Conservation (phyloP, 1,140 invertebrate genomes). For the Brachionus angularis region DNA sequence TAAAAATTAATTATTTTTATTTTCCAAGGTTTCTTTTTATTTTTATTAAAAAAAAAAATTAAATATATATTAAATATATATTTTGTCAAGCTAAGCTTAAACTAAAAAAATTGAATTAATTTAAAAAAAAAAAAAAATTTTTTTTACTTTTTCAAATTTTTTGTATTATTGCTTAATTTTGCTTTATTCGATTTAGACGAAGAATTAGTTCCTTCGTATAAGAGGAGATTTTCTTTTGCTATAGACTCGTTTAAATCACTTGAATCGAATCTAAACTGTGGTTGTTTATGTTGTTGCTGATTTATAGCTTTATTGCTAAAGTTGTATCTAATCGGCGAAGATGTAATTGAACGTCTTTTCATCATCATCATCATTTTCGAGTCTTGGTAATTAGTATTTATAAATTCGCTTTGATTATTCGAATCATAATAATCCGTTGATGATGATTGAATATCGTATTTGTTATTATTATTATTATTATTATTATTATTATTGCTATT, state of each 20-base stretch:
- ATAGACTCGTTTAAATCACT: slow-evolving; percentile 18
- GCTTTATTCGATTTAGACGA: neutral
- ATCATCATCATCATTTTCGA: slow-evolving; percentile 14
- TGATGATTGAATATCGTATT: too few relatives aligned
- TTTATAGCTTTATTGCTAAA: neutral
- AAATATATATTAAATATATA: too few relatives aligned
- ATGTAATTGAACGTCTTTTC: slow-evolving; percentile 27
- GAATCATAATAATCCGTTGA: too few relatives aligned
- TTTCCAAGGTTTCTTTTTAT: too few relatives aligned
- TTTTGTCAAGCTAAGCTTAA: too few relatives aligned
- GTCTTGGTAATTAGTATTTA: neutral
- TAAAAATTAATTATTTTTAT: too few relatives aligned
- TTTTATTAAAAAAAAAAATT: too few relatives aligned
- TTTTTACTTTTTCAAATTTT: slow-evolving; percentile 15
- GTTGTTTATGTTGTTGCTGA: slow-evolving; percentile 8
- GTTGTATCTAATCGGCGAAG: slow-evolving; percentile 14
- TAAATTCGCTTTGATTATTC: slow-evolving; percentile 5
- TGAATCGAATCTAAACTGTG: slow-evolving; percentile 2
- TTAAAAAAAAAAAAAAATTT: neutral
- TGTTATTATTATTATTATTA: too few relatives aligned
- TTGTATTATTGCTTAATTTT: neutral
- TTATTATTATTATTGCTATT: neutral
- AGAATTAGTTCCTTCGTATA: slow-evolving; percentile 18
- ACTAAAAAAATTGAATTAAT: too few relatives aligned
- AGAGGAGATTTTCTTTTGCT: neutral